A percentile compares a stretch with the other conserved stretches of the same genome.
Conservation (phyloP, 2,888 invertebrate genomes). For the Cenopis cana region DNA sequence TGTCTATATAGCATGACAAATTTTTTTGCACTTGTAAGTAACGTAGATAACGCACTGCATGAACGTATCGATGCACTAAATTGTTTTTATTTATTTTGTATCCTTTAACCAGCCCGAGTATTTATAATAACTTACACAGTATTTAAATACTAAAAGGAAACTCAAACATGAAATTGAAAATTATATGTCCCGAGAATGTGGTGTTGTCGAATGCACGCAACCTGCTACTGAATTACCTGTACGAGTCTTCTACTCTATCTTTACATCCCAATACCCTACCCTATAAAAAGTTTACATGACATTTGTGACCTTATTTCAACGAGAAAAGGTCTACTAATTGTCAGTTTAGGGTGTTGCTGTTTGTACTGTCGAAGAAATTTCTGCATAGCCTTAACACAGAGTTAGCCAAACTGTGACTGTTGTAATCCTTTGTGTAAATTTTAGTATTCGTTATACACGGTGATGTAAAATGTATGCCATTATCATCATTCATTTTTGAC, state of each 20-base stretch:
- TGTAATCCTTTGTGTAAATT: too few relatives aligned
- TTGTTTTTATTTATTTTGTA: constrained; percentile 42
- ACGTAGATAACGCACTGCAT: constrained; percentile 43
- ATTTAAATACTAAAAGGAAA: constrained; percentile 53
- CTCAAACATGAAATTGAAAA: constrained; percentile 77
- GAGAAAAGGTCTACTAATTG: neutral
- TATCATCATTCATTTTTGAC: neutral
- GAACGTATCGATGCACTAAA: constrained; percentile 33
- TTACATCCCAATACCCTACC: neutral
- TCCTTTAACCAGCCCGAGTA: constrained; percentile 46
- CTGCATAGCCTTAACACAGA: neutral
- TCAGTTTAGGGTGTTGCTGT: neutral
- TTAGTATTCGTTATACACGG: too few relatives aligned
- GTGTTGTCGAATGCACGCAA: constrained; percentile 29
- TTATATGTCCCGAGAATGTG: constrained; percentile 42
- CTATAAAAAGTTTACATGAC: neutral
- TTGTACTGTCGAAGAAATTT: neutral
- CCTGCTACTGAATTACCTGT: constrained; percentile 5
- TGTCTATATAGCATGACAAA: constrained; percentile 54
- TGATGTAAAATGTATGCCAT: too few relatives aligned
- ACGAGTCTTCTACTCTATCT: constrained; percentile 2
- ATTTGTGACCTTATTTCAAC: neutral
- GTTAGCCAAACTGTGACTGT: neutral
- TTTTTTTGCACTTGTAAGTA: constrained; percentile 33
- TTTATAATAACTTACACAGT: constrained; percentile 50